These are phyloP conservation scores for Trilocha varians DNA, from an alignment of 2,888 invertebrate species.

Conservation along the genomic window DNA sequence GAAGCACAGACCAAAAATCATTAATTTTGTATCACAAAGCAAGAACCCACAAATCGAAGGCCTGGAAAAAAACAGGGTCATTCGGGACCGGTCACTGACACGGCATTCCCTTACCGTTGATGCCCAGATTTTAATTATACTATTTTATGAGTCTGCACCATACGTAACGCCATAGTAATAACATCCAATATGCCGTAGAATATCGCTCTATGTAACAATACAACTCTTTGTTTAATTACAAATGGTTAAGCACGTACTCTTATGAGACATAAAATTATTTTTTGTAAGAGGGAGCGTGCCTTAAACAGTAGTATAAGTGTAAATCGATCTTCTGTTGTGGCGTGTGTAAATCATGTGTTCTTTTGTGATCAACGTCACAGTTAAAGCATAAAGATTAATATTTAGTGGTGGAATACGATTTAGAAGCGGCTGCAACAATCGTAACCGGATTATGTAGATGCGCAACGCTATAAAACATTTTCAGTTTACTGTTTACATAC, in stretches of 20 bases:
- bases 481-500: conserved; percentile 60
- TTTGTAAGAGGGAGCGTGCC: conserved; percentile 36
- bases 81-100: conserved; percentile 64
- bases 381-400: conserved; percentile 63
- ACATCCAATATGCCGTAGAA: conserved; percentile 15
- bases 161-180: conserved; percentile 14
- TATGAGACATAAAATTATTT: conserved; percentile 37
- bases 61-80: conserved; percentile 58
- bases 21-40: conserved; percentile 72
- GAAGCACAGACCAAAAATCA: conserved; percentile 69
- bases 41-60: conserved; percentile 69
- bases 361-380: conserved; percentile 69
- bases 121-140: conserved; percentile 60
- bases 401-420: conserved; percentile 48
- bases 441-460: conserved; percentile 36
- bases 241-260: conserved; percentile 28
- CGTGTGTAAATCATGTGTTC: conserved; percentile 56
- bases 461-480: conserved; percentile 13
- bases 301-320: conserved; percentile 33
- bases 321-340: conserved; percentile 39
- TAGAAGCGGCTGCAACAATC: conserved; percentile 44
- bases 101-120: conserved; percentile 28
- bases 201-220: conserved; percentile 15
- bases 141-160: conserved; percentile 21
- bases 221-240: conserved; percentile 24